Evolutionary conservation across 35 echinoderm and acorn worm genomes (phyloP).

Genomic region (Ptychodera flava): DNA sequence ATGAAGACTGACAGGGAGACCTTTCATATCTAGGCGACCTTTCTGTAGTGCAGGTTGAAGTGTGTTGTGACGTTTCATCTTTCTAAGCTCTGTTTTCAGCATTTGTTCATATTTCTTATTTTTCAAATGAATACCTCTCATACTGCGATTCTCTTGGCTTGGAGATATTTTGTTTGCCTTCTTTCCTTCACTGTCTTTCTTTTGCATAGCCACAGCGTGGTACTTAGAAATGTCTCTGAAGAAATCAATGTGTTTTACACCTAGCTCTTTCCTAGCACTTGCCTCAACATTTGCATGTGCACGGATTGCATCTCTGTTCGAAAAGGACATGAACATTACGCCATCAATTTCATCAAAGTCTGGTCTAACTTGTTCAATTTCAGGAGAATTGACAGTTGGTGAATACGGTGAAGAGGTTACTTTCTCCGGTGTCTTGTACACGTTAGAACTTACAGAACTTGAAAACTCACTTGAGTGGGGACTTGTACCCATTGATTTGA

Average conservation of each 20-base stretch:
- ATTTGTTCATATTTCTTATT: neutral
- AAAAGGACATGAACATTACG: constrained; percentile 14
- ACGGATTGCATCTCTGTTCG: neutral
- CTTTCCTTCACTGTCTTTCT: neutral
- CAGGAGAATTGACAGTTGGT: neutral
- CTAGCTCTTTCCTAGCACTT: neutral
- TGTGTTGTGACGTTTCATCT: neutral
- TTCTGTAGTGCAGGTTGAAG: neutral
- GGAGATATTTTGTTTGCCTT: neutral
- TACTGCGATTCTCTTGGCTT: neutral
- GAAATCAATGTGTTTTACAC: constrained; percentile 8
- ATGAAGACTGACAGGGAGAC: neutral
- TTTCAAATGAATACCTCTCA: neutral
- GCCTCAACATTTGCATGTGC: constrained; percentile 17
- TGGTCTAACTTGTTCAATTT: constrained; percentile 2
- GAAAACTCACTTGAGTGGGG: too few relatives aligned
- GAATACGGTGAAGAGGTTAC: neutral
- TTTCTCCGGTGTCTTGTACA: neutral
- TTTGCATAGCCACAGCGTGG: neutral
- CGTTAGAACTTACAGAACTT: neutral
- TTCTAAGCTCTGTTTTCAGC: neutral
- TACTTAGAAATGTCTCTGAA: neutral
- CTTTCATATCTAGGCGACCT: neutral
- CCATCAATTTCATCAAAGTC: constrained; percentile 25
- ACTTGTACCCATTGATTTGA: too few relatives aligned